phyloP scores from a whole-genome alignment of 2,113 vertebrate species.

The Callocephalon fimbriatum region DNA sequence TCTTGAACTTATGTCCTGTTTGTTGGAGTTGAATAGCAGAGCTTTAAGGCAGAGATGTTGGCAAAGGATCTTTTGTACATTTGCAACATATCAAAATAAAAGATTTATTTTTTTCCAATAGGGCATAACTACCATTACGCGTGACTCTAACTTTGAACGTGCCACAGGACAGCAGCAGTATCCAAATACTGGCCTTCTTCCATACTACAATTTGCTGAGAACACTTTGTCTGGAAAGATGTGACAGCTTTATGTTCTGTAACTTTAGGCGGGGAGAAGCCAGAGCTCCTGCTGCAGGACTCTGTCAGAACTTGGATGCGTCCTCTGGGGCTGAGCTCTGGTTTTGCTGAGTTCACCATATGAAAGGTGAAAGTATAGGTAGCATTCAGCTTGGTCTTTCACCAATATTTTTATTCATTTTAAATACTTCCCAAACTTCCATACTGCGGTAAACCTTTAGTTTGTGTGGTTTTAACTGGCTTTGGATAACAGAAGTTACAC shows the following conservation, averaged over 20 bases:
- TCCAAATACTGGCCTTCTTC: not conserved
- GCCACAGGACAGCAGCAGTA: not conserved
- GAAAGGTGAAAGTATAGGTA: not conserved
- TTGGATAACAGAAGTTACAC: not conserved
- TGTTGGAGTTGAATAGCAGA: not conserved
- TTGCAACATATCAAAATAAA: not conserved
- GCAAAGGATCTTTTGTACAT: not conserved
- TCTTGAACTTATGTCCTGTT: not conserved
- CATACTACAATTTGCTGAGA: not conserved
- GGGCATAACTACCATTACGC: not conserved
- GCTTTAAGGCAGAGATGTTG: not conserved
- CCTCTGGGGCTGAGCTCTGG: not conserved
- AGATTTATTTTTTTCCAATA: not conserved
- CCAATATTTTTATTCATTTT: not conserved
- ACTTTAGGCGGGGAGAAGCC: not conserved
- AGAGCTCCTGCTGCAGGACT: not conserved
- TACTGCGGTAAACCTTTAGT: not conserved
- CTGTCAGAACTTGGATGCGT: not conserved
- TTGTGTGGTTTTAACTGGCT: not conserved
- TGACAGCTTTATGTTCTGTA: not conserved
- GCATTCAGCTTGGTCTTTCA: not conserved
- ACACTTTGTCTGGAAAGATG: not conserved
- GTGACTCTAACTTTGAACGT: not conserved
- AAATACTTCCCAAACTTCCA: not conserved
- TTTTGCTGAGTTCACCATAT: not conserved